Conservation (phyloP, 2,888 invertebrate genomes). For the Nebria brevicollis region DNA sequence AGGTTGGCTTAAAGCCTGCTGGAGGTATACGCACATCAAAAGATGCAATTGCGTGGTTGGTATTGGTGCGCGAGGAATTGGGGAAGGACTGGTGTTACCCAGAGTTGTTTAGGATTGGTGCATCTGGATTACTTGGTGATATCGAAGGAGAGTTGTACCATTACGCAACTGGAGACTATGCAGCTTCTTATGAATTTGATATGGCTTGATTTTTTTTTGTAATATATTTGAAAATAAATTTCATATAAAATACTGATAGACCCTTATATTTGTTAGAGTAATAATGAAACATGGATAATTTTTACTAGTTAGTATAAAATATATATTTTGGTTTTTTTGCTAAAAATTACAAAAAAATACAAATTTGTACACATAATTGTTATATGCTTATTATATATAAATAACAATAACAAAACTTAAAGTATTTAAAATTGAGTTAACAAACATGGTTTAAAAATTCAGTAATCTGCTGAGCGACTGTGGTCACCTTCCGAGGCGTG, state of each 20-base stretch:
- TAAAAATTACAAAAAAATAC: conserved; percentile 37
- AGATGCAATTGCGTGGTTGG: conserved; percentile 89
- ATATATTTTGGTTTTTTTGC: conserved; percentile 44
- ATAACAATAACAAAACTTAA: conserved; percentile 47
- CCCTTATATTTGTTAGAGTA: not conserved
- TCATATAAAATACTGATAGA: not conserved
- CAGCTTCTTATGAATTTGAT: conserved; percentile 57
- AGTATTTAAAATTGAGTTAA: conserved; percentile 21
- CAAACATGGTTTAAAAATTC: conserved; percentile 34
- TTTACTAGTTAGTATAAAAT: conserved; percentile 39
- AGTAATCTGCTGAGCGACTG: conserved; percentile 28
- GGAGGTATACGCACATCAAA: conserved; percentile 90
- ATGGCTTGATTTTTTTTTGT: conserved; percentile 53
- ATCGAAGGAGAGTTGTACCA: conserved; percentile 70
- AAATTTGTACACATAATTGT: conserved; percentile 43
- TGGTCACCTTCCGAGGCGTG: conserved; percentile 63
- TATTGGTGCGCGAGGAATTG: conserved; percentile 83
- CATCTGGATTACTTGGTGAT: conserved; percentile 87
- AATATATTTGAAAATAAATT: conserved; percentile 11
- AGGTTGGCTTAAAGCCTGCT: conserved; percentile 98
- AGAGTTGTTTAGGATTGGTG: conserved; percentile 90
- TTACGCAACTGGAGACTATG: conserved; percentile 58
- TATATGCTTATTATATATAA: conserved; percentile 40
- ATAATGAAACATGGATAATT: not conserved
- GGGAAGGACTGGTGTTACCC: conserved; percentile 88